Evolutionary conservation across 2,797 vertebrate genomes (phyloP), one percentile per base, ranked within the genome.

Genomic region (Anguilla marmorata): DNA sequence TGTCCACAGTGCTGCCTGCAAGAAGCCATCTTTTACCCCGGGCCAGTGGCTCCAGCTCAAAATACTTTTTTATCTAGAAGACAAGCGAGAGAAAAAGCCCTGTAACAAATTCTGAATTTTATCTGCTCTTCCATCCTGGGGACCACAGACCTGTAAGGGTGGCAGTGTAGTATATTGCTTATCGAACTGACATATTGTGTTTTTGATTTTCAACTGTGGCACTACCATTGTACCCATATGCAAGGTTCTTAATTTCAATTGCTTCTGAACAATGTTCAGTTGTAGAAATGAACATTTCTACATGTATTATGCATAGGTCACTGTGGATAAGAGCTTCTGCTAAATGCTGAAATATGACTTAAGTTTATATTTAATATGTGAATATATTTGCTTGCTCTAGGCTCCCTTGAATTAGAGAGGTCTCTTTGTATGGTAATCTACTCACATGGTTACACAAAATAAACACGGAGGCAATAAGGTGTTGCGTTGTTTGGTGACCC

Each of bases 41-140:
- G 24, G 97, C 97, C 91, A 98, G 96, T 12, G 97, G 97, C 91
- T 98, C 97, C 94, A 98, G 95, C 94, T 98, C 97, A 91, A 98
- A 97, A 89, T 97, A 98, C 89, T 97, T 98, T 94, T 97, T 98
- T 89, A 98, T 97, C 97, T 97, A 88, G 45, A 76, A 16, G 33
- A 86, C 66, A 48, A 82, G 37, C 63, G 66, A 88, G 52, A 84
- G 50, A 19, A 9, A 60, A 87, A 52, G 56, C 37, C 16, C 52
- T n/a, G 2, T 14, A 87, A 74, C 0, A 0, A 33, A 21, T 82
- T 21, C 37, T 14, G 4, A 21, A 41, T 45, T 45, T 1, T 79
- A 19, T 79, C 19, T 37, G 37, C 0, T 27, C 74, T 24, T 76
- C 74, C 37, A 37, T 45, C 12, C 37, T 79, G 48, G 27, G 11